A percentile compares a stretch with the other conserved stretches of the same genome.
Conservation (phyloP, 2,888 invertebrate genomes). For the Luperina testacea region DNA sequence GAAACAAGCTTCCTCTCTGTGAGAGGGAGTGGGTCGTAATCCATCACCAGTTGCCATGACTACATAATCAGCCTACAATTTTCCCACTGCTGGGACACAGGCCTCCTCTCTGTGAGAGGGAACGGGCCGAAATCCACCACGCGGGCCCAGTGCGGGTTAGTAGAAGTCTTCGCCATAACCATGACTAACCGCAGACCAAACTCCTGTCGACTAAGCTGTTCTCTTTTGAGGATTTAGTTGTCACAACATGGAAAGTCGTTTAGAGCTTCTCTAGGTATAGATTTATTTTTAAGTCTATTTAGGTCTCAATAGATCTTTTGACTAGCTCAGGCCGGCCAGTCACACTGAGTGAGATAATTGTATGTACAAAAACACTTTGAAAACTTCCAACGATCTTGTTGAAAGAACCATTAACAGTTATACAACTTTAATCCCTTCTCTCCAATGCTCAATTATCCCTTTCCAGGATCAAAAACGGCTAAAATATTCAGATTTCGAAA, state of each 20-base stretch:
- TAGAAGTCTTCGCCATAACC: no score
- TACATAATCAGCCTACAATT: no score
- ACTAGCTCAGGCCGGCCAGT: neutral
- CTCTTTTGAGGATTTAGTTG: neutral
- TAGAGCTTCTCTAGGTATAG: neutral
- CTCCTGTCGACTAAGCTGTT: no score
- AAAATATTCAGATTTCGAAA: slow-evolving; percentile 58
- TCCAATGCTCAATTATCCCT: slow-evolving; percentile 38
- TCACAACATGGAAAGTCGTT: neutral
- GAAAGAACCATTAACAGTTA: neutral
- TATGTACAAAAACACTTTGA: neutral
- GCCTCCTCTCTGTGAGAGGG: no score
- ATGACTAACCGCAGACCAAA: no score
- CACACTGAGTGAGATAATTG: neutral
- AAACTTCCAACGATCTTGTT: slow-evolving; percentile 1
- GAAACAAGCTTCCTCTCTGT: no score
- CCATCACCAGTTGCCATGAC: no score
- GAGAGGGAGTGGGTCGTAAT: no score
- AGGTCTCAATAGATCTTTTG: neutral
- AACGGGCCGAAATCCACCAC: no score
- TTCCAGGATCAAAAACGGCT: slow-evolving; percentile 26
- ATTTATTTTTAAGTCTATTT: neutral
- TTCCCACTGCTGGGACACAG: no score
- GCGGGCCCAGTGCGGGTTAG: no score
- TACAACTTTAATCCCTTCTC: slow-evolving; percentile 23